phyloP scores from a whole-genome alignment of 2,888 invertebrate species.

The Sphaerophoria rueppellii region DNA sequence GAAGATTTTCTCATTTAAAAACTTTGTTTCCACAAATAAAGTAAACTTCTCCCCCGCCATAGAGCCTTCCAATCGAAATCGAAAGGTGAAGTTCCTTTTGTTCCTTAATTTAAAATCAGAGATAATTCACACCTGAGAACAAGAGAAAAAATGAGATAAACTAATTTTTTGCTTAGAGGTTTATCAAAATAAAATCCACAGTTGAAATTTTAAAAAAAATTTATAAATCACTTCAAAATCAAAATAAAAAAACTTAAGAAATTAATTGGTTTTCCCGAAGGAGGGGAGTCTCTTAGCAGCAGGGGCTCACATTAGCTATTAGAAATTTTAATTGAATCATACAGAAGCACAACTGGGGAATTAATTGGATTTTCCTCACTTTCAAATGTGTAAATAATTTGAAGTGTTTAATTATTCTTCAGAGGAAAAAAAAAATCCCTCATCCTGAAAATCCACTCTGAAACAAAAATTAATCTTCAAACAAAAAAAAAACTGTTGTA shows the following conservation, averaged over 20 bases:
- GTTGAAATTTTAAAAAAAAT: slow-evolving; percentile 15
- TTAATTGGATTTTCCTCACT: slow-evolving; percentile 54
- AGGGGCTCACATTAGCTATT: slow-evolving; percentile 14
- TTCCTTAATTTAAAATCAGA: not conserved
- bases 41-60: slow-evolving; percentile 2
- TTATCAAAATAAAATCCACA: slow-evolving; percentile 7
- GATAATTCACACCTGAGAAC: not conserved
- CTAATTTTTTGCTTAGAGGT: not conserved
- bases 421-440: too few species aligned
- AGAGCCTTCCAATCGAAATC: slow-evolving; percentile 5
- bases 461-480: too few species aligned
- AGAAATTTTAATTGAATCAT: slow-evolving; percentile 31
- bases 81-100: slow-evolving; percentile 23
- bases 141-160: slow-evolving; percentile 6
- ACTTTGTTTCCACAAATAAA: not conserved
- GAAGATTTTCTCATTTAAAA: slow-evolving; percentile 25
- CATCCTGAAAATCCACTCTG: too few species aligned
- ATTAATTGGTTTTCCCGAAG: slow-evolving; percentile 5
- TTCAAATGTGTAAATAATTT: not conserved
- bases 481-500: too few species aligned
- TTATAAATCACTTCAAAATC: slow-evolving; percentile 25
- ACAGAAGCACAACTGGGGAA: not conserved
- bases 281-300: not conserved
- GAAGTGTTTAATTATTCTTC: too few species aligned
- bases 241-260: not conserved